Evolutionary conservation across 2,888 invertebrate genomes (phyloP).

Genomic region (Maniola hyperantus): DNA sequence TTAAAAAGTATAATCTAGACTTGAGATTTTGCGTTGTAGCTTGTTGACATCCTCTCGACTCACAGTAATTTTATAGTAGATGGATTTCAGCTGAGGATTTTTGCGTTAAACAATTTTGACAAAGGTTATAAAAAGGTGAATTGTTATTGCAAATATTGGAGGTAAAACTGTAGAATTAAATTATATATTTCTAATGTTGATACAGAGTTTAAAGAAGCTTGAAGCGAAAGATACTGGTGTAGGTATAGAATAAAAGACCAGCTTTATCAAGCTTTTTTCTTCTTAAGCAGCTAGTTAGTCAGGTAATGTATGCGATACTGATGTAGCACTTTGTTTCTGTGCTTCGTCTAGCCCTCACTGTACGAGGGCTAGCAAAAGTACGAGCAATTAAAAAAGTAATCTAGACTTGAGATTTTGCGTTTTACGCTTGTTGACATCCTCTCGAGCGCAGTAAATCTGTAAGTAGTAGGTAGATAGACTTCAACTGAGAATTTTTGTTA

Average conservation of each 20-base stretch:
- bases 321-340: constrained; percentile 33
- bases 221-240: no score
- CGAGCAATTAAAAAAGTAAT: constrained; percentile 23
- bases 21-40: constrained; percentile 11
- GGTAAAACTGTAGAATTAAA: no score
- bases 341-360: constrained; percentile 21
- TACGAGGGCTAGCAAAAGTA: constrained; percentile 17
- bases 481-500: no score
- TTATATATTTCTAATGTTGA: no score
- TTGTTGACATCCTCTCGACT: constrained; percentile 17
- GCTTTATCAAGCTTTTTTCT: no score
- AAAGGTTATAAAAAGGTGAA: not conserved
- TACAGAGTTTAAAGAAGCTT: no score
- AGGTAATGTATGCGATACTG: constrained; percentile 38
- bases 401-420: constrained; percentile 16
- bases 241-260: no score
- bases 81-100: not conserved
- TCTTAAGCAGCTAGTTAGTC: no score
- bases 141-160: not conserved
- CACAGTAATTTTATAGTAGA: no score
- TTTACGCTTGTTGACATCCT: not conserved
- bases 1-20: constrained; percentile 23
- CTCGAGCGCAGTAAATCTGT: no score
- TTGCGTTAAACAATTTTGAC: not conserved
- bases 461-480: no score